phyloP scores from a whole-genome alignment of 2,113 vertebrate species.

The Paedocypris sp. region DNA sequence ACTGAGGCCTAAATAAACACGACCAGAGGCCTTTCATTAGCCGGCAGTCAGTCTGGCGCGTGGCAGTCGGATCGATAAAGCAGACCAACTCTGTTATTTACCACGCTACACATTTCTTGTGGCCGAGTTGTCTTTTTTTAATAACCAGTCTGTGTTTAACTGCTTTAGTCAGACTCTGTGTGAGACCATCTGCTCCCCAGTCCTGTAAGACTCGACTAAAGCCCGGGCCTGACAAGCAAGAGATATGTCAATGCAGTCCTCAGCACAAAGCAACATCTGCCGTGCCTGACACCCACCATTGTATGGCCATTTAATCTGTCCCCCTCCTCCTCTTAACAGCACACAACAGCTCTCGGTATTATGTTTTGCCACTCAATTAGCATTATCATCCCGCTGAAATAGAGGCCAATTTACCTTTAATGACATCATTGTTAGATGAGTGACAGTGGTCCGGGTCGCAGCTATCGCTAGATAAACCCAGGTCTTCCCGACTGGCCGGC shows the following conservation, averaged over 20 bases:
- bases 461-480: conserved; percentile 72
- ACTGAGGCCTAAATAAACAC: conserved; percentile 51
- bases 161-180: conserved; percentile 72
- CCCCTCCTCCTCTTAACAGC: conserved; percentile 86
- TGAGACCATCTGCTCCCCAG: conserved; percentile 83
- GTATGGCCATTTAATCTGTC: conserved; percentile 92
- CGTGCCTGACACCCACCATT: conserved; percentile 90
- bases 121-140: conserved; percentile 61
- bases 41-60: conserved; percentile 42
- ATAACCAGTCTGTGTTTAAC: conserved; percentile 68
- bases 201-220: conserved; percentile 77
- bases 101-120: conserved; percentile 68
- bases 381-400: conserved; percentile 98
- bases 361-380: conserved; percentile 99
- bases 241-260: conserved; percentile 91
- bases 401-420: conserved; percentile 99
- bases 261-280: conserved; percentile 98
- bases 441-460: conserved; percentile 74
- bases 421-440: conserved; percentile 98
- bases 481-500: conserved; percentile 71
- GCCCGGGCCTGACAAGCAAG: conserved; percentile 84
- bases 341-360: conserved; percentile 96
- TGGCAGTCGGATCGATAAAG: conserved; percentile 67
- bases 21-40: conserved; percentile 56
- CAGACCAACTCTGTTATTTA: conserved; percentile 61